phyloP scores from a whole-genome alignment of 1,140 invertebrate genomes.

The Formica selysi region DNA sequence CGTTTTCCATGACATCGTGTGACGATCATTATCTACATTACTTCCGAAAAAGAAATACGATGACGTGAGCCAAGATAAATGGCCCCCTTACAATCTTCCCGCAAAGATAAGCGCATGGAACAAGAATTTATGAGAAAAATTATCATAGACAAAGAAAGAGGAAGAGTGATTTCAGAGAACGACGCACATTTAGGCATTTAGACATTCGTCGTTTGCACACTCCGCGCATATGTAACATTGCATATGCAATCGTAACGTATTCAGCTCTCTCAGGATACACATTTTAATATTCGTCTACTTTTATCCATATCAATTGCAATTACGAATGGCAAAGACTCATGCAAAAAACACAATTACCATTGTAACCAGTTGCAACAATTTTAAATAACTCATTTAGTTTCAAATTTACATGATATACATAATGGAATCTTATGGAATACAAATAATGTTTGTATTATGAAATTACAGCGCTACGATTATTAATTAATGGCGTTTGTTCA shows the following conservation, averaged over 20 bases:
- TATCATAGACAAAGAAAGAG: constrained; percentile 53
- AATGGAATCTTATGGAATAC: constrained; percentile 16
- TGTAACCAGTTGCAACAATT: not conserved
- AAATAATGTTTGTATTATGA: constrained; percentile 29
- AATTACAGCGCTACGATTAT: constrained; percentile 1
- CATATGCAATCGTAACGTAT: not conserved
- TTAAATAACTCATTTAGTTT: constrained; percentile 25
- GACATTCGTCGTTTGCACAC: not conserved
- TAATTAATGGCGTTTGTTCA: not conserved
- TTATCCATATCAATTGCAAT: constrained; percentile 9
- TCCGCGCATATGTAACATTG: not conserved
- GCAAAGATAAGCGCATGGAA: constrained; percentile 8
- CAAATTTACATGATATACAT: constrained; percentile 12
- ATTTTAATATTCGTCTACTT: constrained; percentile 20
- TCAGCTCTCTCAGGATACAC: not conserved
- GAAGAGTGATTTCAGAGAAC: constrained; percentile 24
- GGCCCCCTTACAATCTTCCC: constrained; percentile 13
- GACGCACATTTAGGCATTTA: not conserved
- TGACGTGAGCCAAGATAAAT: constrained; percentile 42
- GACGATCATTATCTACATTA: constrained; percentile 25
- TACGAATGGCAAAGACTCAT: not conserved
- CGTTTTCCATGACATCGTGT: constrained; percentile 34
- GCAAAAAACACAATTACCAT: not conserved
- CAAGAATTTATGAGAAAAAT: constrained; percentile 63
- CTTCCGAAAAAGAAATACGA: constrained; percentile 31